Percentiles rank a stretch among this genome's conserved stretches.
These are phyloP conservation scores for Allophyes oxyacanthae DNA, from an alignment of 2,888 invertebrate genomes.

Conservation along the genomic window DNA sequence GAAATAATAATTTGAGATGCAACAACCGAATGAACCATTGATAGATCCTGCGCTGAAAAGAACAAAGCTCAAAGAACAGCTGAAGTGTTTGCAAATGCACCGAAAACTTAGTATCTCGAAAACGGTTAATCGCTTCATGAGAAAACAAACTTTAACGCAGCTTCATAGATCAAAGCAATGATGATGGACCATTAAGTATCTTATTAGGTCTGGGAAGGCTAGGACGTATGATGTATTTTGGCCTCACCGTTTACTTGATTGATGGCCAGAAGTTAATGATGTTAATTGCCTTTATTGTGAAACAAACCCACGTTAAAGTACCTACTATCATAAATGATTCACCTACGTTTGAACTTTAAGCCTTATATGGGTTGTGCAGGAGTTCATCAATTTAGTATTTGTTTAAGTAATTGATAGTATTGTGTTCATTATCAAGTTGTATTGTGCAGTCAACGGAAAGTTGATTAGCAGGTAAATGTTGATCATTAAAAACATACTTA, in stretches of 20 bases:
- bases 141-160: too few relatives aligned
- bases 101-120: too few relatives aligned
- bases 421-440: slow-evolving; percentile 7
- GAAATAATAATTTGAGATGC: too few relatives aligned
- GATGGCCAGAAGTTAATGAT: slow-evolving; percentile 12
- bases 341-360: slow-evolving; percentile 52
- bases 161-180: too few relatives aligned
- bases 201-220: too few relatives aligned
- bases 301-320: slow-evolving; percentile 25
- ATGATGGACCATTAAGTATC: too few relatives aligned
- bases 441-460: neutral
- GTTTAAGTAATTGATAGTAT: slow-evolving; percentile 36
- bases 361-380: slow-evolving; percentile 35
- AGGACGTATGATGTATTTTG: neutral
- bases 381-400: slow-evolving; percentile 40
- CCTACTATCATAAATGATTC: slow-evolving; percentile 10
- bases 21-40: too few relatives aligned
- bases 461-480: neutral
- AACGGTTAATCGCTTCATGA: too few relatives aligned
- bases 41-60: too few relatives aligned
- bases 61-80: too few relatives aligned
- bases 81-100: too few relatives aligned
- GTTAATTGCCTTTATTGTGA: slow-evolving; percentile 36
- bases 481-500: too few relatives aligned
- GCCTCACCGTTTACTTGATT: slow-evolving; percentile 26